phyloP scores from a whole-genome alignment of 1,140 invertebrate species.

The Drosophila lacteicornis region DNA sequence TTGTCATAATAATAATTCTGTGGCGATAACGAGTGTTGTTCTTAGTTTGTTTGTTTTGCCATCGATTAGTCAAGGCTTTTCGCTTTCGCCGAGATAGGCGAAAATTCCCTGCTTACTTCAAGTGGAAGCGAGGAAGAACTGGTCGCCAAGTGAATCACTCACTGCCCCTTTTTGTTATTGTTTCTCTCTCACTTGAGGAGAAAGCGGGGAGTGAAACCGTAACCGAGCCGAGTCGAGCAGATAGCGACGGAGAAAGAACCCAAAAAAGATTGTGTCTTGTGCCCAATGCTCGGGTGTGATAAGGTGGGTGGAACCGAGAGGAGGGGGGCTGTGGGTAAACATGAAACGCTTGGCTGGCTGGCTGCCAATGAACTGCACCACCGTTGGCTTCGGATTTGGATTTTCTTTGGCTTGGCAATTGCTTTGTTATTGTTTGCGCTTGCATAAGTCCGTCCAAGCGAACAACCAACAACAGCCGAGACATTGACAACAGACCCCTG shows the following conservation, averaged over 20 bases:
- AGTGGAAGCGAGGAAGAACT: background rate
- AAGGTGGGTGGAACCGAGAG: slow-evolving; percentile 1
- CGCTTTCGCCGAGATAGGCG: slow-evolving; percentile 18
- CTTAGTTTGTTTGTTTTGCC: slow-evolving; percentile 8
- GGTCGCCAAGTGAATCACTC: slow-evolving; percentile 35
- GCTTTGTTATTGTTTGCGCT: slow-evolving; percentile 48
- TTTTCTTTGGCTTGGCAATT: slow-evolving; percentile 49
- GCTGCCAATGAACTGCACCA: slow-evolving; percentile 58
- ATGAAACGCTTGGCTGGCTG: slow-evolving; percentile 54
- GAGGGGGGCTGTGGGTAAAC: slow-evolving; percentile 20
- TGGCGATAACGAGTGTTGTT: slow-evolving; percentile 16
- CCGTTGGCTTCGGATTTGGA: slow-evolving; percentile 39
- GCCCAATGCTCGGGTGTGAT: slow-evolving; percentile 19
- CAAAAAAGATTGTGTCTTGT: slow-evolving; percentile 38
- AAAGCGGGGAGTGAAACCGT: slow-evolving; percentile 40
- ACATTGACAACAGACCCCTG: slow-evolving; percentile 55
- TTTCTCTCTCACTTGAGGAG: slow-evolving; percentile 16
- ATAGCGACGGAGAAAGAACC: slow-evolving; percentile 35
- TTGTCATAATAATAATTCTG: background rate
- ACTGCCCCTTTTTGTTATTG: slow-evolving; percentile 11
- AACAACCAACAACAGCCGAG: slow-evolving; percentile 26
- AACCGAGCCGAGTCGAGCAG: slow-evolving; percentile 20
- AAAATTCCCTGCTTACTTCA: slow-evolving; percentile 2
- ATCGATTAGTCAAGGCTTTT: slow-evolving; percentile 42
- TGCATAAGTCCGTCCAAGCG: slow-evolving; percentile 33